Evolutionary conservation across 2,113 vertebrate genomes (phyloP), one percentile per base, ranked within the genome.

Genomic region (Ciconia stormi): DNA sequence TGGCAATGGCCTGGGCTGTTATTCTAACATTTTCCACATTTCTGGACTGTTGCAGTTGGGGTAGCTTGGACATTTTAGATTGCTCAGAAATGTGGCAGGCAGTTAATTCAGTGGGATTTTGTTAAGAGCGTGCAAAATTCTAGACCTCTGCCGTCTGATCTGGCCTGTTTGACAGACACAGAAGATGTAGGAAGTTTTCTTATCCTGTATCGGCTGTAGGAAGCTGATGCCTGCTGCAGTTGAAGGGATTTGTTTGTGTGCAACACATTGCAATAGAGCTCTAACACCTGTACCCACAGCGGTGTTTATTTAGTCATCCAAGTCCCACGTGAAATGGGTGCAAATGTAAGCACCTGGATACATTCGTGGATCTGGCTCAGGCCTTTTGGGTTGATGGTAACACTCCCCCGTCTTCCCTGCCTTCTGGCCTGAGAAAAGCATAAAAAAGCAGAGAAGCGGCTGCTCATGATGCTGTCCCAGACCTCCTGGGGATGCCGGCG

Each of bases 171-270:
- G 59, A 56, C 44, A 77, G 59, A 10, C 18, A 30, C 32, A 61
- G 70, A 34, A 22, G 38, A 13, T 4, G 30, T 0, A 26, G n/a
- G 49, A 59, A 42, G 36, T 36, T 86, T 46, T 65, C 53, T 78
- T 25, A 17, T 10, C 66, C 38, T 42, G 3, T 26, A 14, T 18
- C 0, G 0, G 0, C 40, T 47, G 59, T 34, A 19, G 55, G 38
- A 69, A 67, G 52, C 13, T 10, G 44, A 11, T 38, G 36, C 40
- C 63, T 87, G 55, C 50, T 70, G 69, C 49, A 40, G 40, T 4
- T 59, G 38, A 81, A 90, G 38, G 25, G 30, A 38, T 44, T 65
- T 84, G 22, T 69, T 63, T 55, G 34, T 61, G 53, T 69, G 19
- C 49, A 61, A 29, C 34, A 25, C 49, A 8, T 29, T 38, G 52